Percentiles rank a stretch among this genome's conserved stretches.
Conservation (phyloP, 2,888 invertebrate species). For the Dendrolimus pini region DNA sequence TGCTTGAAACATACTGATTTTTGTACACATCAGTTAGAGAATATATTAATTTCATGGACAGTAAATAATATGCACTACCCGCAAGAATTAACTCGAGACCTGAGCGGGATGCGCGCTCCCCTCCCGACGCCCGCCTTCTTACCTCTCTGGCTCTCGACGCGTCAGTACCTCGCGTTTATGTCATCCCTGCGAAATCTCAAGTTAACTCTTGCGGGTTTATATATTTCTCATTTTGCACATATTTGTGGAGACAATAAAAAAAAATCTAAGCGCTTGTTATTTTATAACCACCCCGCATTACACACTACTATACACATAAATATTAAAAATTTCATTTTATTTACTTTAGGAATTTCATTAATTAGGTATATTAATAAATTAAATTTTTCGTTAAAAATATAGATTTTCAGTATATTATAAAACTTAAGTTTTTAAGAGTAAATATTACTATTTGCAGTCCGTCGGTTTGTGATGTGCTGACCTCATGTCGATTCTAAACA, state of each 20-base stretch:
- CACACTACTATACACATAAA: conserved; percentile 68
- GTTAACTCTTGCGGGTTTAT: conserved; percentile 15
- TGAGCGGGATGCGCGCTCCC: too few relatives aligned
- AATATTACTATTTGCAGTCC: conserved; percentile 32
- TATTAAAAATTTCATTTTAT: conserved; percentile 65
- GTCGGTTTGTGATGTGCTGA: conserved; percentile 33
- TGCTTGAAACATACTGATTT: conserved; percentile 74
- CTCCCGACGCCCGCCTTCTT: too few relatives aligned
- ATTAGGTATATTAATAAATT: conserved; percentile 51
- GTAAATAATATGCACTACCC: conserved; percentile 26
- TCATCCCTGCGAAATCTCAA: too few relatives aligned
- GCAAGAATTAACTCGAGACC: too few relatives aligned
- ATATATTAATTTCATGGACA: conserved; percentile 55
- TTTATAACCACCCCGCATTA: conserved; percentile 56
- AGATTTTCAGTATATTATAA: conserved; percentile 64
- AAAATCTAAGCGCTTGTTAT: conserved; percentile 48
- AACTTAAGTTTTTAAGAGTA: conserved; percentile 58
- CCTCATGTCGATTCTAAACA: conserved; percentile 34
- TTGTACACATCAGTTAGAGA: conserved; percentile 72
- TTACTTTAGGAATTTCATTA: conserved; percentile 71
- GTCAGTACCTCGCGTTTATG: too few relatives aligned
- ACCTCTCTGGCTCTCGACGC: too few relatives aligned
- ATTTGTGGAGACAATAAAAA: conserved; percentile 38
- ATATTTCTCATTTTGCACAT: conserved; percentile 31
- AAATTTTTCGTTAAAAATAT: conserved; percentile 70